Evolutionary conservation across 2,797 vertebrate genomes (phyloP), one percentile per base, ranked within the genome.

Genomic region (Pitangus sulphuratus): DNA sequence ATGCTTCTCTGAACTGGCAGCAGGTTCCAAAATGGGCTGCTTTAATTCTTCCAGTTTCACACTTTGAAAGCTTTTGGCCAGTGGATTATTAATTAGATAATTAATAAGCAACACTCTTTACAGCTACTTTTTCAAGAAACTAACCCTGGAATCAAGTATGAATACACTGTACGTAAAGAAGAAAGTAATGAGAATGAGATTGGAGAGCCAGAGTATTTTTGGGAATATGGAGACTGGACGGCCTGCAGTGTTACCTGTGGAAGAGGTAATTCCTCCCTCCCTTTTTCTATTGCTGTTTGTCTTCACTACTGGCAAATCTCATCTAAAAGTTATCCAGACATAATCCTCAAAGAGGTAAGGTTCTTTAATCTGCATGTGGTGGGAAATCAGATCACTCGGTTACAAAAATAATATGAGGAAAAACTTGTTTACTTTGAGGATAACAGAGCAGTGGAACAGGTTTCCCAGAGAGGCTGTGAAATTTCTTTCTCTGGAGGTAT

Each of bases 101-200:
- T 25, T 64, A 75, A 82, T 58, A 62, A 82, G 30, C 5, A 7
- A 14, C 8, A 16, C n/a, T 72, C 10, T 87, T 70, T 97, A 64
- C 82, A 99, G 99, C 97, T 99, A 76, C 97, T 99, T 31, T 99
- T 99, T 97, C 99, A 99, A 98, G 99, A 99, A 94, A 98, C 95
- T 76, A 99, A 99, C 87, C 99, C 98, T 5, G 99, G 99, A 54
- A 96, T 99, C 37, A 98, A 97, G 65, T 99, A 99, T 26, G 98
- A 99, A 96, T 99, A 99, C 94, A 98, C 97, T 40, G 94, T 99
- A 80, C 99, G 98, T 94, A 99, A 99, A 97, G 98, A 97, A 48
- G 98, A 95, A 90, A 93, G 71, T 44, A 88, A 96, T 44, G 98
- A 98, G 92, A 99, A 99, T 78, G 98, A 99, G 31, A 96, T 99